Percentiles rank a stretch among this genome's conserved stretches.
These are phyloP conservation scores for Labeo calbasu DNA, from an alignment of 2,797 vertebrate species.

Conservation along the genomic window DNA sequence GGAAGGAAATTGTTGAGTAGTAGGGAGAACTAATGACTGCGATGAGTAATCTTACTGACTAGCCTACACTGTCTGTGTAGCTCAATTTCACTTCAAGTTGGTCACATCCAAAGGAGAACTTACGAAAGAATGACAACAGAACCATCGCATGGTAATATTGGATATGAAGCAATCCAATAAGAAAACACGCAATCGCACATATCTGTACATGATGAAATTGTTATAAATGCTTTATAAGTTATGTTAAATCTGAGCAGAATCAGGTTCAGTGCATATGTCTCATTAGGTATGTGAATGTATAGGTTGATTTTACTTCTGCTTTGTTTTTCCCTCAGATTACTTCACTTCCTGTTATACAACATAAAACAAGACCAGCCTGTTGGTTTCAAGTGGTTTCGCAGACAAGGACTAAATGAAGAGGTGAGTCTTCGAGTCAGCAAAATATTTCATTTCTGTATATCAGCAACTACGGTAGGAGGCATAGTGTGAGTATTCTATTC, in stretches of 20 bases:
- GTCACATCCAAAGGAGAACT: background rate
- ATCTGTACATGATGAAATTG: background rate
- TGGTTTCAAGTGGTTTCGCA: background rate
- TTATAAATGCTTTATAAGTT: background rate
- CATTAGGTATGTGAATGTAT: background rate
- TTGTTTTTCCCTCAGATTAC: background rate
- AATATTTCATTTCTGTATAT: background rate
- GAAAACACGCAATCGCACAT: background rate
- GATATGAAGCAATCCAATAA: no score
- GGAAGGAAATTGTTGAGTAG: background rate
- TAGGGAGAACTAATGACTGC: background rate
- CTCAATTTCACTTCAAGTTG: background rate
- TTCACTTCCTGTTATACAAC: constrained; percentile 5
- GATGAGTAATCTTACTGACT: background rate
- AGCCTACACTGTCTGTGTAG: background rate
- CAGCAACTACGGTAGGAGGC: background rate
- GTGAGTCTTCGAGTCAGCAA: background rate
- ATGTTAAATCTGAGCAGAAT: background rate
- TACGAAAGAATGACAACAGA: background rate
- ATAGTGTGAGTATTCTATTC: background rate
- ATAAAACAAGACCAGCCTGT: background rate
- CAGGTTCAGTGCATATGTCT: background rate
- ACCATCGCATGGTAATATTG: background rate
- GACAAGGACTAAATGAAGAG: background rate
- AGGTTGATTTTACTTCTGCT: background rate